Conservation (phyloP, 2,797 vertebrate genomes). For the Poecilia picta region DNA sequence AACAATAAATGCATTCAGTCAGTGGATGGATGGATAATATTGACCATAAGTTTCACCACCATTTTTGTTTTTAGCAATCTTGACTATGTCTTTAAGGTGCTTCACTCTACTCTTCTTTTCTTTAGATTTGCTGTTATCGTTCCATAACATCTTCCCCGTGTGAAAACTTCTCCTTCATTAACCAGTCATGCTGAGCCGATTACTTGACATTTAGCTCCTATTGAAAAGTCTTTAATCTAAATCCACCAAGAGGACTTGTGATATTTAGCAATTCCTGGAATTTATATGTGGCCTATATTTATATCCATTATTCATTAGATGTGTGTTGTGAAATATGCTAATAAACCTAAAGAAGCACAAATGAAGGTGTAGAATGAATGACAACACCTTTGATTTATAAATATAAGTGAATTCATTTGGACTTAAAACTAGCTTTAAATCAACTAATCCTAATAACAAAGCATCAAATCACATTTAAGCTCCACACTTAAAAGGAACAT, state of each 20-base stretch:
- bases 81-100: neutral
- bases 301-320: neutral
- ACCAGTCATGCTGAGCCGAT: neutral
- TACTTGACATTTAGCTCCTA: neutral
- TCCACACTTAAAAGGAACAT: neutral
- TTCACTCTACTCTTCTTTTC: neutral
- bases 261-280: neutral
- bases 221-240: conserved; percentile 1
- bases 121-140: neutral
- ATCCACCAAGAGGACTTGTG: neutral
- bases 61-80: neutral
- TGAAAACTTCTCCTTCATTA: neutral
- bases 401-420: neutral
- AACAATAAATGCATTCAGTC: neutral
- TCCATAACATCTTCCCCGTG: neutral
- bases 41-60: neutral
- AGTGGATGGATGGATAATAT: neutral
- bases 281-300: neutral
- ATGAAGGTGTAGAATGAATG: neutral
- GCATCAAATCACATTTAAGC: neutral
- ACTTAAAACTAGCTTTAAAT: neutral
- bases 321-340: neutral
- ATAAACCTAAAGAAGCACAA: neutral
- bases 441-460: neutral
- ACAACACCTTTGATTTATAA: neutral